Conservation (phyloP, 2,113 vertebrate genomes). For the Ailurus styani region DNA sequence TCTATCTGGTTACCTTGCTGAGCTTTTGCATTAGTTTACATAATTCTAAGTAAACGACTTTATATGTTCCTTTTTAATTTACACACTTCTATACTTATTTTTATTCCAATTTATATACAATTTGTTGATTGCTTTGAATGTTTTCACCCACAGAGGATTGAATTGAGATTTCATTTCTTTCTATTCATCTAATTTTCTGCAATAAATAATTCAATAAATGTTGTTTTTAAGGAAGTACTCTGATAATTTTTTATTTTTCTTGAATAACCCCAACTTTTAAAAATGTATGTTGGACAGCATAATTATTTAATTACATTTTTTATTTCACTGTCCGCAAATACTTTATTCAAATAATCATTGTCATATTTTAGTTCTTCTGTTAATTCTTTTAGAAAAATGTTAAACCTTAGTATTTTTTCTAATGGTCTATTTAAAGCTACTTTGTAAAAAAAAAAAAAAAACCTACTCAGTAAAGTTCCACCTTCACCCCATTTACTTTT, state of each 20-base stretch:
- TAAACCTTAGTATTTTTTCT: neutral
- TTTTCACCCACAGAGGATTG: neutral
- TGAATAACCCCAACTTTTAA: neutral
- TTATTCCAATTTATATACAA: neutral
- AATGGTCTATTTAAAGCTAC: neutral
- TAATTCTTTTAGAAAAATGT: neutral
- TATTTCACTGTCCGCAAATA: neutral
- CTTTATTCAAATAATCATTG: neutral
- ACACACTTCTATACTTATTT: neutral
- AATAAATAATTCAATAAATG: neutral
- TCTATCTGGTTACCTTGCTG: neutral
- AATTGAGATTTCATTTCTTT: neutral
- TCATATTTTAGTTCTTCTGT: neutral
- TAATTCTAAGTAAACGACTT: neutral
- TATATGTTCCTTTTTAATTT: neutral
- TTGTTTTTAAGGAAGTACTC: neutral
- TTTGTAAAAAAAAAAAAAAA: too few relatives aligned
- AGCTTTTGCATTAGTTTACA: neutral
- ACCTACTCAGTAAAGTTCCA: neutral
- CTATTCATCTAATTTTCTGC: neutral
- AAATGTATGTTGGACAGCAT: neutral
- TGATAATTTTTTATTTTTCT: neutral
- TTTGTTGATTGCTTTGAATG: neutral
- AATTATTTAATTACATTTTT: neutral
- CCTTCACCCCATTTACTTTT: neutral